Conservation (phyloP, 2,113 vertebrate genomes). For the Toxotes jaculatrix region DNA sequence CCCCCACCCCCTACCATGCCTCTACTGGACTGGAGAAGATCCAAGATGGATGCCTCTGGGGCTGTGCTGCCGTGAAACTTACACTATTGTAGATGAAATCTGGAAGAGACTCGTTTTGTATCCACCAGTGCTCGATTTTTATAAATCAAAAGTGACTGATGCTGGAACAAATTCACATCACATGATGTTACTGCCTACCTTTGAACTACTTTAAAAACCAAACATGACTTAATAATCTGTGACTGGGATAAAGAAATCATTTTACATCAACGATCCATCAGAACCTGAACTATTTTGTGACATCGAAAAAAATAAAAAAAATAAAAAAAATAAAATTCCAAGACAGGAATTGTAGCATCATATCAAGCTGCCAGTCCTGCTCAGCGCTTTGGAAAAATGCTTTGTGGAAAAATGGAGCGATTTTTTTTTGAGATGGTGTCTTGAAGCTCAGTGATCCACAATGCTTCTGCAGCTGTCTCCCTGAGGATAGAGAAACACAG, state of each 20-base stretch:
- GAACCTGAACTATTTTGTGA: constrained; percentile 28
- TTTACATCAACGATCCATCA: constrained; percentile 57
- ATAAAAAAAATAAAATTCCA: constrained; percentile 15
- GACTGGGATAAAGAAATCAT: constrained; percentile 39
- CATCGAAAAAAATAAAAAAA: background rate
- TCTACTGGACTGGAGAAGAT: constrained; percentile 66
- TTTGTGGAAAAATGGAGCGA: constrained; percentile 50
- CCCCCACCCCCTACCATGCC: background rate
- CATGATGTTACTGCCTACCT: background rate
- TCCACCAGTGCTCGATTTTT: constrained; percentile 22
- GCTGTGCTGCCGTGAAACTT: constrained; percentile 56
- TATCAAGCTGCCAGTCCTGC: constrained; percentile 31
- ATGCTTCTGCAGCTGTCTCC: constrained; percentile 69
- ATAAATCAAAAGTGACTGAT: constrained; percentile 12
- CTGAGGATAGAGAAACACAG: constrained; percentile 65
- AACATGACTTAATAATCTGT: constrained; percentile 24
- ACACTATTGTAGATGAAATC: constrained; percentile 50
- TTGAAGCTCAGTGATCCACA: constrained; percentile 80
- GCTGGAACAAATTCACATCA: background rate
- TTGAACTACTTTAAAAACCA: background rate
- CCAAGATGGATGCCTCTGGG: constrained; percentile 73
- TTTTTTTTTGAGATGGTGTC: constrained; percentile 62
- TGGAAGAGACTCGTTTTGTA: constrained; percentile 23
- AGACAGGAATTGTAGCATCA: constrained; percentile 36
- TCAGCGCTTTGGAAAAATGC: constrained; percentile 46